phyloP scores from a whole-genome alignment of 2,113 vertebrate species.

The Numida meleagris region DNA sequence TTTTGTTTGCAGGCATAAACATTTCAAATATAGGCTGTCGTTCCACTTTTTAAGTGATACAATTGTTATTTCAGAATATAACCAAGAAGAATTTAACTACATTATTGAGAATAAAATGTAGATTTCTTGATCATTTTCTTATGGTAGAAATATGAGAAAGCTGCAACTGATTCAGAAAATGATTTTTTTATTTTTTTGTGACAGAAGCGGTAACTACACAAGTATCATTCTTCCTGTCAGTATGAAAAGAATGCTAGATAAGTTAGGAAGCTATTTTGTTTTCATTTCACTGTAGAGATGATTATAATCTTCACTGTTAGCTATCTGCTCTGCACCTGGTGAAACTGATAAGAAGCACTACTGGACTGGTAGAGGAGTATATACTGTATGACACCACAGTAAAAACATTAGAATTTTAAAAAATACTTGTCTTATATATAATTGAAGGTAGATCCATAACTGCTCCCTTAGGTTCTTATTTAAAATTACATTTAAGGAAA shows the following conservation, averaged over 20 bases:
- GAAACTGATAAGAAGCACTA: not conserved
- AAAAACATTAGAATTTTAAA: not conserved
- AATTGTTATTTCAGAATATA: not conserved
- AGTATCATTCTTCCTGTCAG: not conserved
- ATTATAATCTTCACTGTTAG: not conserved
- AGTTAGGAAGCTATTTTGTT: not conserved
- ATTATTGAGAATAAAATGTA: not conserved
- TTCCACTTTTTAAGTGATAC: not conserved
- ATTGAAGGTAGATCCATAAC: not conserved
- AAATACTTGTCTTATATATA: not conserved
- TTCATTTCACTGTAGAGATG: slow-evolving; percentile 6
- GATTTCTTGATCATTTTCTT: not conserved
- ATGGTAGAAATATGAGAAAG: not conserved
- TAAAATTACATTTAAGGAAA: not conserved
- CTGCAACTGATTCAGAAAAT: not conserved
- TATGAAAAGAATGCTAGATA: not conserved
- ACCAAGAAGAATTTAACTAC: not conserved
- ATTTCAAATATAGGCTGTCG: not conserved
- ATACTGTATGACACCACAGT: not conserved
- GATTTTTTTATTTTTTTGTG: not conserved
- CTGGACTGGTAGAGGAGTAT: not conserved
- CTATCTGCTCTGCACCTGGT: not conserved
- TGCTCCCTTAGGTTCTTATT: not conserved
- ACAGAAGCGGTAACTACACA: not conserved
- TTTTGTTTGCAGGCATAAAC: not conserved